Percentiles rank a stretch among this genome's conserved stretches.
These are phyloP conservation scores for Diplodus sargus DNA, from an alignment of 2,797 vertebrate species.

Conservation along the genomic window DNA sequence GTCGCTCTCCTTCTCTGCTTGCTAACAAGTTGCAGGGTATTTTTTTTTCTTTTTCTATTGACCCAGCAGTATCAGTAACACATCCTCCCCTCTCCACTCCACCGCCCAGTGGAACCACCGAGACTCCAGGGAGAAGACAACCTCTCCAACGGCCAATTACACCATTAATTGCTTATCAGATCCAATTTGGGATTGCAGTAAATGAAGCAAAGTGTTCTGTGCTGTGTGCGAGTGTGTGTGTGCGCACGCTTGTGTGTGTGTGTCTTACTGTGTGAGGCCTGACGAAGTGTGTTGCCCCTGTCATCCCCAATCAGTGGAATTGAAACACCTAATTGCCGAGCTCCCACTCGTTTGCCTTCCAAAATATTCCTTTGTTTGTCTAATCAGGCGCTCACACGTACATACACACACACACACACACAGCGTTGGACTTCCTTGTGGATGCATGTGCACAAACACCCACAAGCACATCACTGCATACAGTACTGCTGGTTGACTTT, in stretches of 20 bases:
- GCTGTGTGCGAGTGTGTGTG: constrained; percentile 46
- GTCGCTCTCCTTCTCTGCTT: constrained; percentile 29
- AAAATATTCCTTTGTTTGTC: constrained; percentile 81
- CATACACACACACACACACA: constrained; percentile 31
- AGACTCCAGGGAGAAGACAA: constrained; percentile 80
- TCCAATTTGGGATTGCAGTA: constrained; percentile 83
- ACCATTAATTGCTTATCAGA: constrained; percentile 88
- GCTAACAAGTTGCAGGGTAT: constrained; percentile 43
- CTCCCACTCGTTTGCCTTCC: constrained; percentile 81
- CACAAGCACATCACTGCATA: neutral
- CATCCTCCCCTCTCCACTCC: constrained; percentile 65
- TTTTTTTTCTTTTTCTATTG: constrained; percentile 41
- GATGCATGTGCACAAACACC: constrained; percentile 22
- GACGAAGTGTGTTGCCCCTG: constrained; percentile 77
- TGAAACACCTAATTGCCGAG: constrained; percentile 84
- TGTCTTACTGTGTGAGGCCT: constrained; percentile 41
- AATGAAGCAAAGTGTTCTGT: constrained; percentile 81
- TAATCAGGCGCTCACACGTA: constrained; percentile 66
- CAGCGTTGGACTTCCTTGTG: constrained; percentile 24
- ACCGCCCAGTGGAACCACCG: constrained; percentile 73
- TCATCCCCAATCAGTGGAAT: constrained; percentile 86
- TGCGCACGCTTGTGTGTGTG: constrained; percentile 38
- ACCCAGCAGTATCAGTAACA: constrained; percentile 59
- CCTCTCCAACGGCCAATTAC: constrained; percentile 86
- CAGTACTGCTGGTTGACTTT: neutral